Percentiles rank a stretch among this genome's conserved stretches.
These are phyloP conservation scores for Cyclophora albipunctata DNA, from an alignment of 2,888 invertebrate species.

Conservation along the genomic window DNA sequence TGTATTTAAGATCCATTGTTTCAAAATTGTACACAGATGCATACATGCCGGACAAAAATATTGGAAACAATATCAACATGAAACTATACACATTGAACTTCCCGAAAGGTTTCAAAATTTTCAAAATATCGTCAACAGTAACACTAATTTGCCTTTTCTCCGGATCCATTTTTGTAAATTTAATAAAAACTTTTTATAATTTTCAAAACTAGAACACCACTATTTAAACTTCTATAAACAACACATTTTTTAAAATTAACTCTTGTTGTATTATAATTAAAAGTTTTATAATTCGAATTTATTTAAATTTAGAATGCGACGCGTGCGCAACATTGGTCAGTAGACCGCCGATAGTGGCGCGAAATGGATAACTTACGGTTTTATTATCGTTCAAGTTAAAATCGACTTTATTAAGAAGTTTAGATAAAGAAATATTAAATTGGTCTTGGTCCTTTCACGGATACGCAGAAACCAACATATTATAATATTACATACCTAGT, in stretches of 20 bases:
- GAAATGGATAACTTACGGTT: conserved; percentile 34
- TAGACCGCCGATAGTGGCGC: conserved; percentile 45
- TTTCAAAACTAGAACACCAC: too few relatives aligned
- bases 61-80: conserved; percentile 55
- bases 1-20: conserved; percentile 62
- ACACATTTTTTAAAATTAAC: conserved; percentile 4
- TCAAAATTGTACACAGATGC: conserved; percentile 68
- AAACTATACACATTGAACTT: conserved; percentile 58
- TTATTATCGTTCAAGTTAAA: conserved; percentile 57
- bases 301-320: conserved; percentile 28
- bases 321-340: conserved; percentile 36
- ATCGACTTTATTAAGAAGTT: conserved; percentile 20
- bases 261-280: conserved; percentile 8
- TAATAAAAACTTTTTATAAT: conserved; percentile 6
- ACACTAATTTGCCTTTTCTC: conserved; percentile 52
- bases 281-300: conserved; percentile 7
- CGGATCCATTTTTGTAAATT: conserved; percentile 47
- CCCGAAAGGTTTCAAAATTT: conserved; percentile 56
- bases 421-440: too few relatives aligned
- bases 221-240: neutral
- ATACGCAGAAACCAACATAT: too few relatives aligned
- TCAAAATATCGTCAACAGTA: conserved; percentile 62
- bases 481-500: too few relatives aligned
- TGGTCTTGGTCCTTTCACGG: too few relatives aligned
- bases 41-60: conserved; percentile 61